Evolutionary conservation across 2,113 vertebrate genomes (phyloP).

Genomic region (Danionella cerebrum): DNA sequence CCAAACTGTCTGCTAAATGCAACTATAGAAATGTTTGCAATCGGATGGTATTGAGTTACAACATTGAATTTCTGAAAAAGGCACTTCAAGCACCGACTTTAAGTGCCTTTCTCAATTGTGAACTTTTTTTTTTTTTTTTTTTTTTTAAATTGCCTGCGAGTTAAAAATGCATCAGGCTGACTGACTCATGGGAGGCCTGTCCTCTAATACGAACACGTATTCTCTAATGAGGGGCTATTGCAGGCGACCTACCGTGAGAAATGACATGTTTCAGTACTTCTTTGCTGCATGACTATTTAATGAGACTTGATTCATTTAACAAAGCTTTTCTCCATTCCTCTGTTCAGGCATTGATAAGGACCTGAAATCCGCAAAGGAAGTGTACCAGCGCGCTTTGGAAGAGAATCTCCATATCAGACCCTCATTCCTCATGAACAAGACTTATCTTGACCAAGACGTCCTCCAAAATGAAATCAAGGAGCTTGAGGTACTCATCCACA

Average conservation of each 20-base stretch:
- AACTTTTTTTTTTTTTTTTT: conserved; percentile 2
- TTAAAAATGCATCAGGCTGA: conserved; percentile 57
- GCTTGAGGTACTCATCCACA: conserved; percentile 79
- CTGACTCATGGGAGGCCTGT: conserved; percentile 24
- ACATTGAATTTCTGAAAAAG: too few species aligned
- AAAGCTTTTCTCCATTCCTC: not conserved
- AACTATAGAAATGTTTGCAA: too few species aligned
- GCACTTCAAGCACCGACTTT: too few species aligned
- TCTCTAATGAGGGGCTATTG: conserved; percentile 53
- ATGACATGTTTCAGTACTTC: conserved; percentile 57
- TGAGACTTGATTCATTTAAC: conserved; percentile 18
- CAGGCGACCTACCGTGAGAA: conserved; percentile 57
- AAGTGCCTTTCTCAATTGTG: too few species aligned
- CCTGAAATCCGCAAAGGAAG: conserved; percentile 67
- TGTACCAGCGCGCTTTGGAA: conserved; percentile 65
- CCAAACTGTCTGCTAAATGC: too few species aligned
- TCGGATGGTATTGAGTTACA: too few species aligned
- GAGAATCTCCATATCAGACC: conserved; percentile 64
- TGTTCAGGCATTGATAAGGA: conserved; percentile 71
- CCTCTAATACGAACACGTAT: conserved; percentile 52
- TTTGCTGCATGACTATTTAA: conserved; percentile 39
- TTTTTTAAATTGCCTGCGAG: conserved; percentile 44
- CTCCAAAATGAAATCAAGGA: too few species aligned
- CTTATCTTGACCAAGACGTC: conserved; percentile 70
- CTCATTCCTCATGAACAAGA: conserved; percentile 78